Evolutionary conservation across 1,140 invertebrate genomes (phyloP), one percentile per base, ranked within the genome.

Genomic region (Scaptomyza graminum): DNA sequence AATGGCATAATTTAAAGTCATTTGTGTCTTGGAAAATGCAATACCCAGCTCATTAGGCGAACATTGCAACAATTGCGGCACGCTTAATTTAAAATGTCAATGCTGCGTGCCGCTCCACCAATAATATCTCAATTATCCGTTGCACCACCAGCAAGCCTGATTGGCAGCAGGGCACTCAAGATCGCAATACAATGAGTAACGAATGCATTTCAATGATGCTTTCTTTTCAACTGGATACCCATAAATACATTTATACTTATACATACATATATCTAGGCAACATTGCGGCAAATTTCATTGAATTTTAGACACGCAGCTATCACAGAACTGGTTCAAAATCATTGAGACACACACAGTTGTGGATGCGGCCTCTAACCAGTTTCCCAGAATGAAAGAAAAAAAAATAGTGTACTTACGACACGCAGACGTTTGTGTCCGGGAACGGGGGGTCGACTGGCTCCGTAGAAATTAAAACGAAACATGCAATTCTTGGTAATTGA

Each of bases 241-340:
- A n/a, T 8, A 39, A 4, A 39, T n/a, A 34, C 31, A 34, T 34
- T 34, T 34, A 34, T 34, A 3, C 37, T 5, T 39, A n/a, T n/a
- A 13, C 11, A 49, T 66, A 37, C 11, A 49, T 66, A 37, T 9
- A 28, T 25, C 9, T 37, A 55, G 28, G 55, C 63, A 66, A 62
- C 74, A 54, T 75, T 67, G 67, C 60, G 46, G 81, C 75, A 78
- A 22, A 87, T 88, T 87, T 87, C 83, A 88, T 87, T 88, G 82
- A 82, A 79, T 88, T 87, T 88, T 82, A 88, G 82, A 82, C 82
- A 87, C 82, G 82, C 83, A 87, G 79, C 88, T 87, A 82, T 78
- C 74, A 66, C 44, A 88, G 82, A 85, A 85, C 54, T 85, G 82
- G 82, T 82, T 87, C 78, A 85, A 85, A 87, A 87, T 60, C 65